Evolutionary conservation across 2,797 vertebrate species (phyloP), one percentile per base, ranked within the genome.

Genomic region (Garrulus glandarius): DNA sequence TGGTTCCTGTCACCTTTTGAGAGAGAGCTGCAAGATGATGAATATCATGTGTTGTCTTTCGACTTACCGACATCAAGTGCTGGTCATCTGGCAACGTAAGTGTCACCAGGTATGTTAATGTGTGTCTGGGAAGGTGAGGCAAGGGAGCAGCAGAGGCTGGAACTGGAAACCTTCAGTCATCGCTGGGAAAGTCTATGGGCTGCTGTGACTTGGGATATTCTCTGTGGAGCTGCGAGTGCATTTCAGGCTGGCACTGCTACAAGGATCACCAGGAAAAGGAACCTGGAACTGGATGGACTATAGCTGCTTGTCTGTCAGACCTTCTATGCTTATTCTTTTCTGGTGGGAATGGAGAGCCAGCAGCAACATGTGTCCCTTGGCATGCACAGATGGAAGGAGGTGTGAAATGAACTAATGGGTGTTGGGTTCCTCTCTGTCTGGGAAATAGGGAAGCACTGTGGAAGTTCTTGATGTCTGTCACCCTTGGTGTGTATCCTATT

Each of bases 141-240:
- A 22, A 49, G 20, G 37, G 20, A 72, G 22, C 22, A 39, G 36
- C 75, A 17, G 26, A 56, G 22, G 11, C 7, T 79, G 55, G 11
- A 49, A 13, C 0, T 5, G 11, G 37, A 71, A 43, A 8, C 22
- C 23, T 59, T 44, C 0, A 0, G 1, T 24, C 19, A 0, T 18
- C 0, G 0, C 41, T 61, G 65, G 56, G 30, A 46, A 47, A 8
- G 37, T n/a, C 39, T 3, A 0, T 5, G 55, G 12, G 12, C 10
- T 65, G 18, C 50, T 29, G 65, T 4, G 15, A 46, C 13, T 36
- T 18, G 17, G 55, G 20, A 15, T 75, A 9, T 50, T 47, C 26
- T 8, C 22, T 23, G 17, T 6, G 47, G 39, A 87, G 20, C 43
- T 18, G 34, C 41, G 46, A 47, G 17, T 8, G 10, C 9, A 0